Conservation (phyloP, 1,140 invertebrate genomes). For the Dysdera silvatica region DNA sequence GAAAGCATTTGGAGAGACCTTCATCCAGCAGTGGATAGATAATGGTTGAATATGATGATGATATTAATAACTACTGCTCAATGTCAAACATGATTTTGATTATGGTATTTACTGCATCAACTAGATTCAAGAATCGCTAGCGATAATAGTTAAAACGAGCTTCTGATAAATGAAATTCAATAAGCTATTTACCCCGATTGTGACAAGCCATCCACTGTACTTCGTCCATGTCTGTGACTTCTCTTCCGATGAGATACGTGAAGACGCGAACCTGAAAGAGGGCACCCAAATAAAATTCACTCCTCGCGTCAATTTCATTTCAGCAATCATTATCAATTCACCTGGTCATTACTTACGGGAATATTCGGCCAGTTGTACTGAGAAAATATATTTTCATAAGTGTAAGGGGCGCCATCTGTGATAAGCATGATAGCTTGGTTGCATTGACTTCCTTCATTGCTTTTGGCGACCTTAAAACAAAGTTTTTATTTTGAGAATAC, state of each 20-base stretch:
- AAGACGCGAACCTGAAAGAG: constrained; percentile 75
- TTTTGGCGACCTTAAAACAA: constrained; percentile 31
- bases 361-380: constrained; percentile 66
- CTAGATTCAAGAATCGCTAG: too few species aligned
- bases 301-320: not conserved
- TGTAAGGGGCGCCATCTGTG: constrained; percentile 92
- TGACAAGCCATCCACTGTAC: constrained; percentile 96
- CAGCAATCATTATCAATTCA: not conserved
- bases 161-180: too few species aligned
- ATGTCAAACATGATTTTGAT: too few species aligned
- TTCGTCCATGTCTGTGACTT: constrained; percentile 82
- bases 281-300: constrained; percentile 12
- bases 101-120: too few species aligned
- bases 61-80: too few species aligned
- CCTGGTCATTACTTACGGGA: constrained; percentile 51
- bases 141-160: too few species aligned
- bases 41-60: too few species aligned
- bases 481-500: too few species aligned
- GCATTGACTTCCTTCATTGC: constrained; percentile 68
- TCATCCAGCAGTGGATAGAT: too few species aligned
- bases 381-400: constrained; percentile 83
- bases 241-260: constrained; percentile 92
- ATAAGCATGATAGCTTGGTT: constrained; percentile 98
- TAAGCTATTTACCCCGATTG: constrained; percentile 88
- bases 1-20: too few species aligned